Base-by-base conservation (phyloP, 2,113 vertebrate genomes). In the Xiphias gladius region DNA sequence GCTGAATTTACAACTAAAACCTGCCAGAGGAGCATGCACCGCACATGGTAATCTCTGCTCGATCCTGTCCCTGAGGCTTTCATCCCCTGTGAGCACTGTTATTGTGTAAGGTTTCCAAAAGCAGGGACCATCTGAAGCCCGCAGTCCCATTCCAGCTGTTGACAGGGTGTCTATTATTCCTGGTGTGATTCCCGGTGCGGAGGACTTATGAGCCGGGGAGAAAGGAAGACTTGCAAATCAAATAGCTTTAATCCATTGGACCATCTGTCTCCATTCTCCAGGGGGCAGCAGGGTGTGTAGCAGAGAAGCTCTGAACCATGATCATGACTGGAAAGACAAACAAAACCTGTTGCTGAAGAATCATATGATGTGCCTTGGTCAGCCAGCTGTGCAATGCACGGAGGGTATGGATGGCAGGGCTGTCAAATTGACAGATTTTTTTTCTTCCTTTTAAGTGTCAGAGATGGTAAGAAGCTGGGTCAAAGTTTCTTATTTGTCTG, bases 201-300 rank as follows among this genome's bases (percentile, higher is more conserved):
- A 43, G 68, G 65, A 82, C 80, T 73, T 81, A 71, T 62, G 71
- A 88, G 73, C 71, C 70, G 14, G 35, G 70, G 76, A 90, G 70
- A 82, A 71, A 17, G 57, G 71, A 79, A 71, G 72, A 89, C 86
- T 86, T 88, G 86, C 84, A 90, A 85, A 90, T 93, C 83, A 90
- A 91, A 90, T 88, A 86, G 80, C 81, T 89, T 83, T 84, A 92
- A 93, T 90, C 86, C 88, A 77, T 68, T 78, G 80, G 88, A 88
- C 86, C 92, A 91, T 94, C 92, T 92, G 90, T 92, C 80, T 88
- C 85, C 46, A 67, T 90, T 92, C 91, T 90, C 87, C 26, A 78
- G 83, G 86, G 89, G 88, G 74, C 77, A 48, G 79, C 79, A 46
- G 83, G 79, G 66, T 82, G 83, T 69, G 67, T 9, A 77, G 78